Base-by-base conservation (phyloP, 2,113 vertebrate genomes). In the Caloenas nicobarica region DNA sequence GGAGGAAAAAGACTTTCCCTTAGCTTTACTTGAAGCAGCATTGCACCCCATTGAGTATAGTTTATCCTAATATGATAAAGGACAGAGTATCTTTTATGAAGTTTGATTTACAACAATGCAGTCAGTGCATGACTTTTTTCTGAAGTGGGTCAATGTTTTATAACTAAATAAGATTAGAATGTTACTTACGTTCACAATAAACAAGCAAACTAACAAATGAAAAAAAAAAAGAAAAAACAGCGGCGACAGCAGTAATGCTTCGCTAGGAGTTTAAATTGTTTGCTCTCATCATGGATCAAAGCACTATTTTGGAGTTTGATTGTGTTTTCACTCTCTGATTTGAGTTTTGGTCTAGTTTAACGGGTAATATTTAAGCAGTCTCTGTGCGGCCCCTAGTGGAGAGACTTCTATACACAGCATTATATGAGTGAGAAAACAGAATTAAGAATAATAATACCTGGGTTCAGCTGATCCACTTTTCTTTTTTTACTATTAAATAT, bases 301-400 rank as follows among this genome's bases (percentile, higher is more conserved):
- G 2, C 3, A 11, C 6, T 78, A 7, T 58, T 83, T 79, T 7
- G 42, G 23, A 5, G 4, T 50, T 42, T 79, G 69, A n/a, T 54
- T 66, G 19, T 38, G 19, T 38, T 84, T 89, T 70, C 15, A 9
- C 3, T 2, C 15, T 15, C 5, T 23, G 5, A 28, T 14, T 7
- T 4, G 36, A 65, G 14, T 19, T 54, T 79, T 29, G 12, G 2
- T 62, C 9, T 44, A 17, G 11, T 33, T 86, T 68, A 18, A 26
- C 3, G 7, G 11, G 14, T 21, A 57, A 18, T 18, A 76, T 31
- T 89, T 80, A 79, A 53, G 5, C 36, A 48, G 84, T 92, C 78
- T 87, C 40, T 61, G 54, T 87, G 87, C n/a, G 36, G 50, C 89
- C 89, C 15, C 87, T 97, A 86, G 81, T 89, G 91, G 91, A 85